Evolutionary conservation across 2,888 invertebrate species (phyloP), one percentile per base, ranked within the genome.

Genomic region (Oscheius myriophilus): DNA sequence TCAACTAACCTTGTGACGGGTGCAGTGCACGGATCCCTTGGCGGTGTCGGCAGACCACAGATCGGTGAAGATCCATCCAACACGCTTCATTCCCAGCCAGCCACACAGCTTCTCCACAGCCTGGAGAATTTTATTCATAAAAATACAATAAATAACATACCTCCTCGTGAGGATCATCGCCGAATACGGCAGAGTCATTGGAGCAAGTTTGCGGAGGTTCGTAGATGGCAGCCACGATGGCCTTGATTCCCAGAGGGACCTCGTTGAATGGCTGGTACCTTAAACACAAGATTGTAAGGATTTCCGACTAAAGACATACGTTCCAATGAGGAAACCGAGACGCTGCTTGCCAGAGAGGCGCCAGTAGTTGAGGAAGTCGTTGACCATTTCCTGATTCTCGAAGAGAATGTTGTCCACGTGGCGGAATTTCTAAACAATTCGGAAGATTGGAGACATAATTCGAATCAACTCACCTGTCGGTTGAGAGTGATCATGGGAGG

Each of bases 51-150:
- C 82, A 26, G 77, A 72, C 84, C 84, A 85, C 75, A 98, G 91
- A 90, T 98, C 98, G 21, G 97, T 97, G 89, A 99, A 98, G 82
- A 98, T 93, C 98, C 98, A 99, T 68, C 98, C 98, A 73, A 99
- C 92, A 86, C 91, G 89, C 74, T 89, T 88, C 83, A 98, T 90
- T 25, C 94, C 94, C 69, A 98, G 90, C 67, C 91, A 90, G 39
- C 87, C 88, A 49, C 95, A 93, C 76, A 97, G 89, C 83, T 91
- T 90, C 71, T 92, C 91, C 41, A 95, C 92, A 26, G 45, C 54
- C 55, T 70, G 23, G 16, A 53, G 2, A 9, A 4, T 6, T 18
- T 16, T 14, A 2, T 4, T 23, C 2, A 6, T 39, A 52, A 33
- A 26, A 51, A 25, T 9, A 54, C 16, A 3, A 6, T n/a, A n/a